These are phyloP conservation scores for Kryptolebias ocellatus DNA, from an alignment of 2,797 vertebrate species.

Conservation along the genomic window DNA sequence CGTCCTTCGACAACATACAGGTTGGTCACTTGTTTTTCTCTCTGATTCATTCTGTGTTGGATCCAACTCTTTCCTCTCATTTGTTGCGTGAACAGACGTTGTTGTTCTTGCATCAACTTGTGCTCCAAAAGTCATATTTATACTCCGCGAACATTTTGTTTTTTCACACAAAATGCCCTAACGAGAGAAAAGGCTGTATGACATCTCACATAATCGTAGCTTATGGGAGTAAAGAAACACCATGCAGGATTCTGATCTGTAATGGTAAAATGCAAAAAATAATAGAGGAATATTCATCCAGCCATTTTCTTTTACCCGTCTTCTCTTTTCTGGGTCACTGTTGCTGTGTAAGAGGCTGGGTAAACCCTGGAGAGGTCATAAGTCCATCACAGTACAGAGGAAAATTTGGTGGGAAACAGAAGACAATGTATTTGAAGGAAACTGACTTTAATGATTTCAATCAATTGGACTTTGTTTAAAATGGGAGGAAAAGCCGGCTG, in stretches of 20 bases:
- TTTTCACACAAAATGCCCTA: background rate
- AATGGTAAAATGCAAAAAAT: background rate
- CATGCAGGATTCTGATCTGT: background rate
- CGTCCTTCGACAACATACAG: conserved; percentile 94
- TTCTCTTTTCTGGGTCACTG: no score
- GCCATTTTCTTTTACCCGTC: no score
- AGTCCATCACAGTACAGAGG: no score
- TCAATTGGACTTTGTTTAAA: background rate
- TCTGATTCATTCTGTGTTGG: background rate
- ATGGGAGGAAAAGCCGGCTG: background rate
- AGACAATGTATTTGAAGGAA: no score
- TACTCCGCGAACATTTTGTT: background rate
- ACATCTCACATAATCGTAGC: no score
- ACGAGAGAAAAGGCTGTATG: no score
- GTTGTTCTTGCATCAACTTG: background rate
- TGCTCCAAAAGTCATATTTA: background rate
- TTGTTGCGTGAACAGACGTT: background rate
- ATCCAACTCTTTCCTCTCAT: background rate
- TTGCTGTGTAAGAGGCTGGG: no score
- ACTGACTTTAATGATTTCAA: no score
- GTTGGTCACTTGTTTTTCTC: conserved; percentile 51
- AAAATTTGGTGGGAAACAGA: no score
- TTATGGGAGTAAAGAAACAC: no score
- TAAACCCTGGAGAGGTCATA: no score
- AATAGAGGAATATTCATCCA: no score